These are phyloP conservation scores for Hydrolagus affinis DNA, from an alignment of 2,113 vertebrate species.

Conservation along the genomic window DNA sequence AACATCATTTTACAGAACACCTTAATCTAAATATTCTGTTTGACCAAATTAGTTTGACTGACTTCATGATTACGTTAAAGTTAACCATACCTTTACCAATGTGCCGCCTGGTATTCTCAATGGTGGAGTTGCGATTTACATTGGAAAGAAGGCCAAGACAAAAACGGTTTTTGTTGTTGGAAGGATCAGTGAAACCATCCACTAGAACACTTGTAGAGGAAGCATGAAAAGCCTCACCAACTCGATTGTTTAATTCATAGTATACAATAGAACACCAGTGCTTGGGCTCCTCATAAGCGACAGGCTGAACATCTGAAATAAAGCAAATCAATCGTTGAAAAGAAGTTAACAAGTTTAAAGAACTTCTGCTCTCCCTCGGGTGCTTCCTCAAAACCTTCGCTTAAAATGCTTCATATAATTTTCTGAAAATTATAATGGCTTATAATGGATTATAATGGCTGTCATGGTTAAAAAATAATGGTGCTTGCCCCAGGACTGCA, in stretches of 20 bases:
- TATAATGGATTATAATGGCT: too few relatives aligned
- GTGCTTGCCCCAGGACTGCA: too few relatives aligned
- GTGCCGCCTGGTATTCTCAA: constrained; percentile 87
- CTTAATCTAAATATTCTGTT: neutral
- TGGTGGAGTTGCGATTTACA: constrained; percentile 92
- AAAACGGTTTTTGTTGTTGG: constrained; percentile 95
- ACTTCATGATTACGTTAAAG: neutral
- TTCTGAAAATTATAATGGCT: too few relatives aligned
- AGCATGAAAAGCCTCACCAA: constrained; percentile 90
- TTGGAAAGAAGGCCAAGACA: constrained; percentile 89
- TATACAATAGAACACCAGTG: constrained; percentile 98
- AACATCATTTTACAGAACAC: neutral
- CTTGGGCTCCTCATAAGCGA: constrained; percentile 89
- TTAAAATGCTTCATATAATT: too few relatives aligned
- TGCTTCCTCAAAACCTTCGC: too few relatives aligned
- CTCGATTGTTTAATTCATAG: constrained; percentile 90
- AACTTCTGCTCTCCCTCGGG: neutral
- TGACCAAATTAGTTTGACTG: neutral
- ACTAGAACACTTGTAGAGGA: constrained; percentile 91
- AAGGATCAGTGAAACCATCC: constrained; percentile 92
- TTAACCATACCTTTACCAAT: constrained; percentile 80
- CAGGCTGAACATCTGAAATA: constrained; percentile 79
- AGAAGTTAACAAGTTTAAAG: neutral
- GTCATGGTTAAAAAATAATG: too few relatives aligned
- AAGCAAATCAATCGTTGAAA: neutral